Conservation (phyloP, 2,797 vertebrate species). For the Enteromius argenteus region DNA sequence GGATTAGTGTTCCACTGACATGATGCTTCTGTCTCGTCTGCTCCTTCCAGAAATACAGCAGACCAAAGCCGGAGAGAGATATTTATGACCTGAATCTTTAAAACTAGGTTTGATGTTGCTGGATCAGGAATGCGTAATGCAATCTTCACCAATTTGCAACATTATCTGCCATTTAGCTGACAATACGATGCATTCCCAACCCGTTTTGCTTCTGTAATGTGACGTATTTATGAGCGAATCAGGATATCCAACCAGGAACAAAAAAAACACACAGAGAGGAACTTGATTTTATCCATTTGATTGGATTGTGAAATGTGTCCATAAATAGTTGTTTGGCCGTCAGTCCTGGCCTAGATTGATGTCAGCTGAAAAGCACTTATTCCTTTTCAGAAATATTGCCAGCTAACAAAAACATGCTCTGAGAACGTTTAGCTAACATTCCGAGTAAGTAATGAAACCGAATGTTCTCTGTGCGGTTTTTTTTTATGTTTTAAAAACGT, state of each 20-base stretch:
- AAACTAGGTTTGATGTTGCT: not conserved
- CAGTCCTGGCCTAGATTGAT: not conserved
- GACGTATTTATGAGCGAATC: not conserved
- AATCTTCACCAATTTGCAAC: not conserved
- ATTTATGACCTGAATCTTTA: not conserved
- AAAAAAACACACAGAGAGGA: not conserved
- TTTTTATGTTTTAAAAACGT: not conserved
- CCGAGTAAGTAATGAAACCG: not conserved
- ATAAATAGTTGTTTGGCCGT: not conserved
- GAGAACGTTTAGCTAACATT: too few relatives aligned
- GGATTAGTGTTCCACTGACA: constrained; percentile 40
- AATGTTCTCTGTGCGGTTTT: not conserved
- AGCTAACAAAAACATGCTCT: too few relatives aligned
- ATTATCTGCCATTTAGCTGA: constrained; percentile 3
- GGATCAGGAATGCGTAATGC: not conserved
- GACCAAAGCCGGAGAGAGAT: not conserved
- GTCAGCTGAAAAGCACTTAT: not conserved
- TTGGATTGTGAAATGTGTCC: not conserved
- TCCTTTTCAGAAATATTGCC: not conserved
- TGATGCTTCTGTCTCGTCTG: constrained; percentile 20
- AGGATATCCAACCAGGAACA: too few relatives aligned
- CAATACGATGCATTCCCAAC: not conserved
- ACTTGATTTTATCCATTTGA: not conserved
- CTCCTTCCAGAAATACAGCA: constrained; percentile 47
- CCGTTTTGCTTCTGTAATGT: not conserved